Evolutionary conservation across 2,888 invertebrate genomes (phyloP), one percentile per base, ranked within the genome.

Genomic region (Coleophora deauratella): DNA sequence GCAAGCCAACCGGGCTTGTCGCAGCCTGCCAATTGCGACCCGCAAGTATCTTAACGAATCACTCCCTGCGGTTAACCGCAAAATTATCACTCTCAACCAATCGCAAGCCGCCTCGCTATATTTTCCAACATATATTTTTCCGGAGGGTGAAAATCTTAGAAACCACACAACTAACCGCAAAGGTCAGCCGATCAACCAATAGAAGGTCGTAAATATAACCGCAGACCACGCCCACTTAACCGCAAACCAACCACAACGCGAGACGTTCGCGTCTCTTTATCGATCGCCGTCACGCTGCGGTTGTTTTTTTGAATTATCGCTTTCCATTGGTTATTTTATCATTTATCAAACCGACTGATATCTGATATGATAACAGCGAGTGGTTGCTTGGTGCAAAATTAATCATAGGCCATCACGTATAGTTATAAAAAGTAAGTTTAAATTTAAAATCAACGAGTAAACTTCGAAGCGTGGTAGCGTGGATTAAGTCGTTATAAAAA

Each of bases 181-280:
- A 84, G 81, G 84, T 82, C 80, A 85, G 78, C 75, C 81, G 68
- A 80, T 82, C 78, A 77, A 70, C 89, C 89, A 89, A 89, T 89
- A 64, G 77, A 62, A 73, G 72, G 66, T 77, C 77, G 79, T 81
- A 84, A 82, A 82, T 86, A 73, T 81, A 78, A 88, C 88, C 89
- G 62, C 88, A 88, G 80, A 74, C 88, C 87, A 86, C 89, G 88
- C 89, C 89, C 84, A 66, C 62, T 67, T 85, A 87, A 89, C 89
- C 90, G 80, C 89, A 89, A 90, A 86, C 86, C 86, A 86, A 86
- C 86, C 86, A 84, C 86, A 84, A 79, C 67, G 76, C 84, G 78
- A 86, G 84, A 86, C 77, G 72, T 67, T 72, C 66, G 66, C 66
- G 54, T 74, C 67, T 66, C 68, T 67, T 69, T 72, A 82, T 79